phyloP scores from a whole-genome alignment of 1,140 invertebrate species.

The Lucilia sericata region DNA sequence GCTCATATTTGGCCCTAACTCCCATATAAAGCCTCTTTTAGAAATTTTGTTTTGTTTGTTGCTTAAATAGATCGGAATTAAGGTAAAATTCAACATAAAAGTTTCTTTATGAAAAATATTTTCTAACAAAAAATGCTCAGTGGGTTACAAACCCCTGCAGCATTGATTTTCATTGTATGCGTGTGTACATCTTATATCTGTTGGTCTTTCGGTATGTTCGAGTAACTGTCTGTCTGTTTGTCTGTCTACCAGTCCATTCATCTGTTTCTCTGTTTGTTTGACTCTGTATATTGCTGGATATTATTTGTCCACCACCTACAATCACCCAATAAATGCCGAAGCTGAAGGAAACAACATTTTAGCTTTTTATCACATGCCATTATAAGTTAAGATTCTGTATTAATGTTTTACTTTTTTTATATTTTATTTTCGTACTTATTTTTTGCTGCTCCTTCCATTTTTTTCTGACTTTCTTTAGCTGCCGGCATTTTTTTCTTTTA shows the following conservation, averaged over 20 bases:
- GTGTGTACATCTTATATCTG: too few species aligned
- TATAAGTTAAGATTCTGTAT: slow-evolving; percentile 29
- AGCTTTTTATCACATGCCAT: slow-evolving; percentile 29
- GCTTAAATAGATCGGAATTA: too few species aligned
- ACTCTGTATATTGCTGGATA: background rate
- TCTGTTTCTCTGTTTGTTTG: background rate
- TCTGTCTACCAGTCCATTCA: background rate
- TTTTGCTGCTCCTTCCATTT: background rate
- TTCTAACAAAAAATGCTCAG: too few species aligned
- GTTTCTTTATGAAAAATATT: too few species aligned
- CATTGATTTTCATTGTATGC: too few species aligned
- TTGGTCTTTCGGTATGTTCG: too few species aligned
- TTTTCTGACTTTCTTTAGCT: background rate
- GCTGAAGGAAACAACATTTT: background rate
- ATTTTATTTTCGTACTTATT: too few species aligned
- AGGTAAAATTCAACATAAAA: too few species aligned
- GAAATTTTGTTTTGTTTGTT: too few species aligned
- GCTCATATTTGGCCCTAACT: too few species aligned
- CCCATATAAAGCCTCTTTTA: too few species aligned
- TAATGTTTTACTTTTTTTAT: background rate
- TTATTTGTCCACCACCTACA: slow-evolving; percentile 17
- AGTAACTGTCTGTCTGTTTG: background rate
- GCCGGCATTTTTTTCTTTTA: slow-evolving; percentile 6
- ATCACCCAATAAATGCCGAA: background rate
- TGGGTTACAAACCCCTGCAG: too few species aligned